Evolutionary conservation across 2,113 vertebrate genomes (phyloP).

Genomic region (Aspidoscelis tigris): DNA sequence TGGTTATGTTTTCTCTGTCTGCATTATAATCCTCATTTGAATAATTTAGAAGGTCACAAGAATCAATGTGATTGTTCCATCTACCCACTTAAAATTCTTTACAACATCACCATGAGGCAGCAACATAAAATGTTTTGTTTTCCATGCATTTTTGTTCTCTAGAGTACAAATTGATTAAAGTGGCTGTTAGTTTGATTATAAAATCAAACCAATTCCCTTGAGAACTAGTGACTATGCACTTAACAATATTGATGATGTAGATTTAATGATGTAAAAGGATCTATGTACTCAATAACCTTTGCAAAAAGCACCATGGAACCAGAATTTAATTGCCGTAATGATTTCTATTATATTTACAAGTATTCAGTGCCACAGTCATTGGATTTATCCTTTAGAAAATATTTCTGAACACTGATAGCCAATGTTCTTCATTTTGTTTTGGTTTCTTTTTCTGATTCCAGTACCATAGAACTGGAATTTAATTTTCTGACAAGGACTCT

Average conservation of each 20-base stretch:
- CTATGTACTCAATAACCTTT: not conserved
- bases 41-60: conserved; percentile 15
- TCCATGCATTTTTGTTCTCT: not conserved
- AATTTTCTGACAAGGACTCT: not conserved
- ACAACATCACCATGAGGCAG: not conserved
- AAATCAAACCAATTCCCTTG: conserved; percentile 31
- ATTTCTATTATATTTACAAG: conserved; percentile 11
- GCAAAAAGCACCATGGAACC: conserved; percentile 4
- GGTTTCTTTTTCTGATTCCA: rapidly evolving
- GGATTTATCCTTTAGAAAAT: not conserved
- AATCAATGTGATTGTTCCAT: conserved; percentile 2
- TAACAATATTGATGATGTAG: conserved; percentile 10
- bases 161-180: conserved; percentile 23
- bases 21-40: not conserved
- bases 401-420: not conserved
- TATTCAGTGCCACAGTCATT: not conserved
- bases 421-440: conserved; percentile 1
- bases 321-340: conserved; percentile 18
- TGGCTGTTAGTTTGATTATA: conserved; percentile 22
- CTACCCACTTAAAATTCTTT: conserved; percentile 1
- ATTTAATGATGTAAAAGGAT: conserved; percentile 20
- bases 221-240: conserved; percentile 2
- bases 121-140: conserved; percentile 26
- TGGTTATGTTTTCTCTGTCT: not conserved
- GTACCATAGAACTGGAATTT: not conserved